A percentile compares a stretch with the other conserved stretches of the same genome.
phyloP scores from a whole-genome alignment of 2,888 invertebrate genomes.

The Hemicrepidius hirtus region DNA sequence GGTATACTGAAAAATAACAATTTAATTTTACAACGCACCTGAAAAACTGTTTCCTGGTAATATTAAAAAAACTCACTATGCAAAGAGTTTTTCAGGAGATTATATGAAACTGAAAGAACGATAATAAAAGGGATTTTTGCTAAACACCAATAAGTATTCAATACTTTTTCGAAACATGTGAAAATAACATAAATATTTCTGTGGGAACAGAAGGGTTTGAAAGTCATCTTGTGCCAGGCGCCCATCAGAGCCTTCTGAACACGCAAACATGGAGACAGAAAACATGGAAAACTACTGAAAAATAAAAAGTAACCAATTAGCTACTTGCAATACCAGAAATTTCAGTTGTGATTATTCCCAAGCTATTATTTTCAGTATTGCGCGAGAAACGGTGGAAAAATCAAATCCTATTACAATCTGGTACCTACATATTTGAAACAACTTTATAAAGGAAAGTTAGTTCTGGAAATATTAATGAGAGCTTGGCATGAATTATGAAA shows the following conservation, averaged over 20 bases:
- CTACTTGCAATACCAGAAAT: background rate
- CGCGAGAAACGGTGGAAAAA: no score
- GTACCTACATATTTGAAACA: background rate
- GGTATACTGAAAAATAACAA: no score
- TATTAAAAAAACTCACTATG: no score
- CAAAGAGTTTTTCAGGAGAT: no score
- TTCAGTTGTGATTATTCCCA: conserved; percentile 15
- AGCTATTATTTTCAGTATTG: no score
- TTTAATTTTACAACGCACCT: no score
- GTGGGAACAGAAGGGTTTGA: conserved; percentile 37
- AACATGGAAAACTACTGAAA: conserved; percentile 35
- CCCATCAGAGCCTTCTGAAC: conserved; percentile 51
- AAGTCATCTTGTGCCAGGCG: conserved; percentile 57
- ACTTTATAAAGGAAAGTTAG: background rate
- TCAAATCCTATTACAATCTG: no score
- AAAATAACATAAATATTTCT: conserved; percentile 41
- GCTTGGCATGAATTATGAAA: background rate
- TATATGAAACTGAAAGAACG: no score
- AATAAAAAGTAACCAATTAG: conserved; percentile 56
- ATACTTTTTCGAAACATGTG: conserved; percentile 29
- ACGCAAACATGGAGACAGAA: conserved; percentile 55
- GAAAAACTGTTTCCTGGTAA: no score
- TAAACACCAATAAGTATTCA: conserved; percentile 26
- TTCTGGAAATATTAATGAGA: background rate
- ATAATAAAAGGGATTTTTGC: background rate